phyloP scores from a whole-genome alignment of 2,888 invertebrate genomes.

The Hipparchia semele region DNA sequence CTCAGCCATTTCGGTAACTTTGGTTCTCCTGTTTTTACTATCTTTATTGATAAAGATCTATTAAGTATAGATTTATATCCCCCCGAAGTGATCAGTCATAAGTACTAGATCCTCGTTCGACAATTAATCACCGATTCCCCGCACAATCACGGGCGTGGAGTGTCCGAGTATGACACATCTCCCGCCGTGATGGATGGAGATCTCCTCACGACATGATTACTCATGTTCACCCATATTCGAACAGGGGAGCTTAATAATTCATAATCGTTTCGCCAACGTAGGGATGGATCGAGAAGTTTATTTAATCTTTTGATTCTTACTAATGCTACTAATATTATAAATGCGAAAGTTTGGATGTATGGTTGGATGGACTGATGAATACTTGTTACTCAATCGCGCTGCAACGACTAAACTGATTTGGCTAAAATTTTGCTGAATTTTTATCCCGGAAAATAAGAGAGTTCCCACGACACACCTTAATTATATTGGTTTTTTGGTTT shows the following conservation, averaged over 20 bases:
- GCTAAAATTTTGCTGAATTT: no score
- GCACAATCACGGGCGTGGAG: constrained; percentile 32
- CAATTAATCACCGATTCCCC: constrained; percentile 33
- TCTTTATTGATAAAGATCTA: no score
- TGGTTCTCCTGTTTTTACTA: no score
- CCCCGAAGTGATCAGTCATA: constrained; percentile 17
- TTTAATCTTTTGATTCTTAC: background rate
- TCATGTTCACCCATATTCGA: constrained; percentile 29
- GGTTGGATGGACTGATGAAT: no score
- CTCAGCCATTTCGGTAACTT: no score
- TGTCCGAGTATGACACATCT: constrained; percentile 36
- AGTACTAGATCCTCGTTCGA: constrained; percentile 3
- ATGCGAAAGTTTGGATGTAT: no score
- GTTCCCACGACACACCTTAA: no score
- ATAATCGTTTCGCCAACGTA: constrained; percentile 4
- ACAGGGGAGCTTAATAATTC: constrained; percentile 17
- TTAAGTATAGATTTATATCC: background rate
- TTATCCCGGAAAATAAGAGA: no score
- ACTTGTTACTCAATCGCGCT: no score
- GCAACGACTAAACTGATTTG: no score
- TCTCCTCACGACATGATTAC: constrained; percentile 29
- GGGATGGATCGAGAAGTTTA: background rate
- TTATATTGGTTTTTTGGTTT: no score
- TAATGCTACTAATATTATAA: no score
- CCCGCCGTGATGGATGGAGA: constrained; percentile 33